Conservation (phyloP, 30 jellyfish, hydroid and myxozoan genomes). For the Aurelia coerulea region DNA sequence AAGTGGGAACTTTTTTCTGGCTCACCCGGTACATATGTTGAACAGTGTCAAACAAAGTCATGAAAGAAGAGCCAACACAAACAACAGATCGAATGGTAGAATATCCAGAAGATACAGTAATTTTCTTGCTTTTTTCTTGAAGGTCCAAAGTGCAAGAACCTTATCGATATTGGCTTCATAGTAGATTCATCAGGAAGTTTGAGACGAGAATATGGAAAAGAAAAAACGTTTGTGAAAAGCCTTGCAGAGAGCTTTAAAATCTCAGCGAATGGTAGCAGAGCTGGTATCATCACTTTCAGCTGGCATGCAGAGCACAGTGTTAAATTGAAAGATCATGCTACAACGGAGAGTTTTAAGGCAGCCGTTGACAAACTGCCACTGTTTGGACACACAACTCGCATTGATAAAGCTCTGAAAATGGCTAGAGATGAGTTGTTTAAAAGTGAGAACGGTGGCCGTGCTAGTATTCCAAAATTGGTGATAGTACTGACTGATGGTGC, state of each 20-base stretch:
- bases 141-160: conserved; percentile 9
- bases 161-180: conserved; percentile 73
- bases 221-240: conserved; percentile 78
- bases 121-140: neutral
- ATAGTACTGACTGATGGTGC: conserved; percentile 89
- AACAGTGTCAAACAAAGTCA: no score
- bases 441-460: conserved; percentile 62
- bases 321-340: conserved; percentile 49
- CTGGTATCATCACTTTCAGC: conserved; percentile 86
- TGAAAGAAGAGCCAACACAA: no score
- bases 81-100: no score
- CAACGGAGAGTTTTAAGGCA: conserved; percentile 42
- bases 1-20: no score
- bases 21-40: no score
- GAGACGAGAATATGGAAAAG: conserved; percentile 70
- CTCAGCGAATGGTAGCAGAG: conserved; percentile 77
- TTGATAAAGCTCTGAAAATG: conserved; percentile 81
- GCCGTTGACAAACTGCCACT: conserved; percentile 85
- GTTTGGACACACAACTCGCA: conserved; percentile 84
- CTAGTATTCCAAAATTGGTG: conserved; percentile 64
- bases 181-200: conserved; percentile 93
- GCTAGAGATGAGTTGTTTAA: conserved; percentile 68
- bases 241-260: conserved; percentile 71
- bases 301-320: conserved; percentile 80
- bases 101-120: no score